Conservation (phyloP, 2,113 vertebrate species). For the Petromus typicus region DNA sequence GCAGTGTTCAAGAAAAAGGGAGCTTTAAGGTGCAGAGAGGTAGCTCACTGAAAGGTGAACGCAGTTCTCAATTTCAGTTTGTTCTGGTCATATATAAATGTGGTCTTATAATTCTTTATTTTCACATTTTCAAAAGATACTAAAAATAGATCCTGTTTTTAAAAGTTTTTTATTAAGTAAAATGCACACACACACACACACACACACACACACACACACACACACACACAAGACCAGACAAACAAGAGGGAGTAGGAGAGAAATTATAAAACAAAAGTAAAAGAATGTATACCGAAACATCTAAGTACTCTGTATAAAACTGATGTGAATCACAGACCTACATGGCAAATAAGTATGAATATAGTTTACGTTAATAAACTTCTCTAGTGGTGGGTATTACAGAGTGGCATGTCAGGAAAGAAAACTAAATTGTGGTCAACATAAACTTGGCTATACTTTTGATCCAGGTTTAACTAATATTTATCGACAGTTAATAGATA, state of each 20-base stretch:
- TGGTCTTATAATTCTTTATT: background rate
- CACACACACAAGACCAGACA: background rate
- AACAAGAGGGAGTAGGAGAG: background rate
- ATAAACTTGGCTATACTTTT: background rate
- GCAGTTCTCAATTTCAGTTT: background rate
- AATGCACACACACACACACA: background rate
- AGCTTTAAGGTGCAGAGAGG: background rate
- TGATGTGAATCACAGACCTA: background rate
- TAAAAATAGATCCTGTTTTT: background rate
- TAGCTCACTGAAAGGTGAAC: background rate
- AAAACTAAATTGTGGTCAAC: background rate
- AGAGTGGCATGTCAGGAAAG: background rate
- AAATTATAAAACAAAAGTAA: background rate
- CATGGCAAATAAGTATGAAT: background rate
- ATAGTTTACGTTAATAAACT: background rate
- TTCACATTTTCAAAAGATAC: background rate
- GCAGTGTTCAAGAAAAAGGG: background rate
- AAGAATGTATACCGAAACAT: background rate
- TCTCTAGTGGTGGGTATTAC: background rate
- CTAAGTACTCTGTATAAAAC: background rate
- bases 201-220: background rate
- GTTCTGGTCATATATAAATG: background rate
- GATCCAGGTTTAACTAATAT: constrained; percentile 12
- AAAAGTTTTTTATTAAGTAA: background rate
- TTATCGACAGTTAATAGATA: background rate